Conservation (phyloP, 2,888 invertebrate species). For the Cheilosia pagana region DNA sequence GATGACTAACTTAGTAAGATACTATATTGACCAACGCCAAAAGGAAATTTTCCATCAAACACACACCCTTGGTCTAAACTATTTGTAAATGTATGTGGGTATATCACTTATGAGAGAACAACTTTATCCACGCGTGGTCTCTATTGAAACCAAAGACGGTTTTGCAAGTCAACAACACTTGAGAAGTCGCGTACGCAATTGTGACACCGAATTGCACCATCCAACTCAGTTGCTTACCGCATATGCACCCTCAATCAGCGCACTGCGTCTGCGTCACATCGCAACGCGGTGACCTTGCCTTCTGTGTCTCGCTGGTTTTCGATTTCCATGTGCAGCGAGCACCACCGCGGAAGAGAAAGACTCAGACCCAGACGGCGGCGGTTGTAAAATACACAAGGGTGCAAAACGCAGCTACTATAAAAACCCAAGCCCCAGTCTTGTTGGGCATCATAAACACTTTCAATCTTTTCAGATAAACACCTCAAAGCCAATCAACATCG, state of each 20-base stretch:
- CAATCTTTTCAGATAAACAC: constrained; percentile 58
- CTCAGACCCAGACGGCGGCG: not conserved
- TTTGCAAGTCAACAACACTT: constrained; percentile 20
- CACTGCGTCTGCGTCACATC: constrained; percentile 4
- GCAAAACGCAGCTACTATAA: constrained; percentile 50
- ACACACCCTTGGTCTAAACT: too few relatives aligned
- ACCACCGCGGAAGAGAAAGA: constrained; percentile 59
- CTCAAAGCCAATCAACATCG: constrained; percentile 40
- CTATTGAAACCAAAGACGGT: constrained; percentile 43
- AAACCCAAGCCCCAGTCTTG: constrained; percentile 10
- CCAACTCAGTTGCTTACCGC: constrained; percentile 16
- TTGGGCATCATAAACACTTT: constrained; percentile 55
- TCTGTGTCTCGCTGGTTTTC: constrained; percentile 44
- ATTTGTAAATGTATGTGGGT: too few relatives aligned
- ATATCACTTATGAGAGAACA: too few relatives aligned
- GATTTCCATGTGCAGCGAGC: constrained; percentile 51
- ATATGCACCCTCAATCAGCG: constrained; percentile 13
- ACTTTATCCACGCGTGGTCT: not conserved
- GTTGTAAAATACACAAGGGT: constrained; percentile 37
- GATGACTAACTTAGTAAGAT: too few relatives aligned
- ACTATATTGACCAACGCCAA: too few relatives aligned
- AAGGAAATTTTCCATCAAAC: too few relatives aligned
- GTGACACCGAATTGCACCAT: constrained; percentile 58
- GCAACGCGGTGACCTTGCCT: constrained; percentile 66
- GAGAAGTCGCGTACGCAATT: constrained; percentile 50